phyloP scores from a whole-genome alignment of 2,888 invertebrate genomes.

The Ophraella communa region DNA sequence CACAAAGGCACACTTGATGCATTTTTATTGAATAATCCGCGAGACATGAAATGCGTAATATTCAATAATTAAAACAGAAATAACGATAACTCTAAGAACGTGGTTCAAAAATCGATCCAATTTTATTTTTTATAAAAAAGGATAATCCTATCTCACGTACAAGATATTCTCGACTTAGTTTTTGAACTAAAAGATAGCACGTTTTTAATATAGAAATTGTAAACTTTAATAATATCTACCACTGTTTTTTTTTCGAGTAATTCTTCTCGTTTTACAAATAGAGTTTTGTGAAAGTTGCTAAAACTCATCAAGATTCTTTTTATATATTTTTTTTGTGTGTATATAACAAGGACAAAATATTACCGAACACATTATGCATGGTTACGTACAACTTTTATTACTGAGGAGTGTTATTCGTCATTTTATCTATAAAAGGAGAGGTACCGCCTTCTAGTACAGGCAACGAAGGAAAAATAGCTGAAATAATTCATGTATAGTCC shows the following conservation, averaged over 20 bases:
- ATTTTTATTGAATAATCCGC: constrained; percentile 4
- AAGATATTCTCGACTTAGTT: no score
- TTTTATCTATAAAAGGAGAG: background rate
- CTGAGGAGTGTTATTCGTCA: background rate
- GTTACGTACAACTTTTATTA: background rate
- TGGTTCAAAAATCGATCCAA: no score
- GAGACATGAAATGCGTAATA: no score
- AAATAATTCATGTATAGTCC: no score
- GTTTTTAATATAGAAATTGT: constrained; percentile 8
- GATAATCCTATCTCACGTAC: no score
- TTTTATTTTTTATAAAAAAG: no score
- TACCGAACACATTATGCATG: background rate
- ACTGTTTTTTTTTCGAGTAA: no score
- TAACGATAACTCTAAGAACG: no score
- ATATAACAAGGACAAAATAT: background rate
- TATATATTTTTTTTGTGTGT: background rate
- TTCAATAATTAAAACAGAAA: no score
- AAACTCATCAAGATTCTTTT: constrained; percentile 1
- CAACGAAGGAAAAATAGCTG: no score
- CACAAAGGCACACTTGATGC: constrained; percentile 11
- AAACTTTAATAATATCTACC: constrained; percentile 1
- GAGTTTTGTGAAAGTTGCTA: background rate
- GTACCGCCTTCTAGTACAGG: background rate
- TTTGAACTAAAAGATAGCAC: background rate
- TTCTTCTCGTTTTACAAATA: background rate